Conservation (phyloP, 2,113 vertebrate genomes). For the Pyrgilauda ruficollis region DNA sequence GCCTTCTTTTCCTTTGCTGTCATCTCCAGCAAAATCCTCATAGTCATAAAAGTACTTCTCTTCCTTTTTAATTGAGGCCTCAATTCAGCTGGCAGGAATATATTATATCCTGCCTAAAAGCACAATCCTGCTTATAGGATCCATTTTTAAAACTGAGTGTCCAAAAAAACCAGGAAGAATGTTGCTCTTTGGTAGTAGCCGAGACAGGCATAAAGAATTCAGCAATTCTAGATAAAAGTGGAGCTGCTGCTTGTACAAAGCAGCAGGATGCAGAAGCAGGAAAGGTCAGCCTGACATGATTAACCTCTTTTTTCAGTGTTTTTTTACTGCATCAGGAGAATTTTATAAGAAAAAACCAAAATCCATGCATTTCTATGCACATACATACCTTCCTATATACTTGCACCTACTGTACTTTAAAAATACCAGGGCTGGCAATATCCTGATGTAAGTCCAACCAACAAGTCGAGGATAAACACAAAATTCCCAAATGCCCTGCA, state of each 20-base stretch:
- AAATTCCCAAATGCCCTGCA: background rate
- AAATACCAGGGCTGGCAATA: background rate
- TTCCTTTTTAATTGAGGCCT: slow-evolving; percentile 21
- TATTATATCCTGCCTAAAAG: background rate
- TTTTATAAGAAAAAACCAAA: background rate
- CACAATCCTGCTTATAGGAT: background rate
- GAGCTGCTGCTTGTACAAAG: background rate
- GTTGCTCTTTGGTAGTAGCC: background rate
- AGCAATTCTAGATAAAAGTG: background rate
- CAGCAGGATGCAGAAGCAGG: background rate
- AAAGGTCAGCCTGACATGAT: background rate
- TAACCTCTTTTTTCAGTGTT: background rate
- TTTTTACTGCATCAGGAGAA: background rate
- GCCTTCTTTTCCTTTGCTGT: background rate
- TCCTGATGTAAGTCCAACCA: background rate
- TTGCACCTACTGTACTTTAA: background rate
- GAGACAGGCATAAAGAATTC: background rate
- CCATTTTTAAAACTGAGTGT: background rate
- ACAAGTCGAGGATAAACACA: background rate
- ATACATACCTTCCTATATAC: background rate
- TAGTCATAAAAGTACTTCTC: background rate
- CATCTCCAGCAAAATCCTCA: slow-evolving; percentile 5
- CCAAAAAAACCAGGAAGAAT: background rate
- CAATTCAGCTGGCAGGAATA: background rate
- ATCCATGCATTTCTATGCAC: background rate